These are phyloP conservation scores for Virgularia gustaviana DNA, from an alignment of 92 coral and sea anemone species.

Conservation along the genomic window DNA sequence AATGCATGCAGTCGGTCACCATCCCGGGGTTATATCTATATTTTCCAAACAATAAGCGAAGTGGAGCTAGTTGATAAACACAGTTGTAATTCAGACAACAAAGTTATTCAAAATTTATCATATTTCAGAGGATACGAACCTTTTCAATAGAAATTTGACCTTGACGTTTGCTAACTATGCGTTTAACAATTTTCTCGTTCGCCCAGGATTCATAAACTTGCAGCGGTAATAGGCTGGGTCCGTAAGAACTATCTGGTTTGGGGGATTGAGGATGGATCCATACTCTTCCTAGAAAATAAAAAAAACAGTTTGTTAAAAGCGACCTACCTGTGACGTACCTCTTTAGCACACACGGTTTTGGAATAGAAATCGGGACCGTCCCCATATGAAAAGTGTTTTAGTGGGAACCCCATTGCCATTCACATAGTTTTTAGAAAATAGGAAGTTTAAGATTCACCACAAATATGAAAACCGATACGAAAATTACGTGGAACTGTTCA, in stretches of 20 bases:
- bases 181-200: not conserved
- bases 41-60: too few species aligned
- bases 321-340: too few species aligned
- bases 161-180: not conserved
- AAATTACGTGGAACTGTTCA: too few species aligned
- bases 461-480: too few species aligned
- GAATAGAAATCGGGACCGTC: not conserved
- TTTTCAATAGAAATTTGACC: conserved; percentile 6
- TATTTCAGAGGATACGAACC: conserved; percentile 9
- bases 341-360: not conserved
- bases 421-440: too few species aligned
- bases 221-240: conserved; percentile 27
- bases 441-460: too few species aligned
- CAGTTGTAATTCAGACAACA: too few species aligned
- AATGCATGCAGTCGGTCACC: too few species aligned
- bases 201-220: conserved; percentile 32
- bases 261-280: conserved; percentile 35
- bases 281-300: conserved; percentile 13
- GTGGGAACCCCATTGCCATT: too few species aligned
- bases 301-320: not conserved
- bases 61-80: too few species aligned
- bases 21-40: too few species aligned
- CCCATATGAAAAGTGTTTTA: too few species aligned
- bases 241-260: conserved; percentile 9
- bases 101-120: not conserved